Percentiles rank a stretch among this genome's conserved stretches.
Conservation (phyloP, 2,888 invertebrate species). For the Chelonus formosanus region DNA sequence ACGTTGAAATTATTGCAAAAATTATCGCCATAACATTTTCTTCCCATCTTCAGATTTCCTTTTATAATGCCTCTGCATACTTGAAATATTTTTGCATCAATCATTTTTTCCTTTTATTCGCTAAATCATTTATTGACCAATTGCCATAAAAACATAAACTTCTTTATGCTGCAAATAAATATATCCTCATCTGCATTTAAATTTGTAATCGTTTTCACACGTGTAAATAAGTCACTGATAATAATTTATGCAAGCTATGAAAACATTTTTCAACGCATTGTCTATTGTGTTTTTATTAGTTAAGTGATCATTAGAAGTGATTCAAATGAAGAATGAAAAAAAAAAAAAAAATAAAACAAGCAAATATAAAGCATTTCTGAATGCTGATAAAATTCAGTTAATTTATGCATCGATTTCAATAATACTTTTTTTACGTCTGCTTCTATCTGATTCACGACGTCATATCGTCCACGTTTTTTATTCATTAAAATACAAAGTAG, state of each 20-base stretch:
- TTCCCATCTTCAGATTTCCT: too few relatives aligned
- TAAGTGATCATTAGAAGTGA: background rate
- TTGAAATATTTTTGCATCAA: too few relatives aligned
- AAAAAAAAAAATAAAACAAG: background rate
- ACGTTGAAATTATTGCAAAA: conserved; percentile 14
- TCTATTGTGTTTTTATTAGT: conserved; percentile 4
- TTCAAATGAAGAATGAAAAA: background rate
- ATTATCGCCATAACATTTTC: conserved; percentile 3
- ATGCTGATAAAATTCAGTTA: background rate
- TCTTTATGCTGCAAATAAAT: too few relatives aligned
- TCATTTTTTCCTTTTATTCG: too few relatives aligned
- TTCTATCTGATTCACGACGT: conserved; percentile 21
- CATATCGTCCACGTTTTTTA: conserved; percentile 17
- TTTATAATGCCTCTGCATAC: too few relatives aligned
- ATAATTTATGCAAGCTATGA: conserved; percentile 22
- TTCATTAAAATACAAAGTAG: conserved; percentile 61
- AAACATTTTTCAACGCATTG: conserved; percentile 17
- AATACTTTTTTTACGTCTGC: background rate
- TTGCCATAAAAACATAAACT: too few relatives aligned
- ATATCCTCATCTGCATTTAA: too few relatives aligned
- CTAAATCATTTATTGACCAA: too few relatives aligned
- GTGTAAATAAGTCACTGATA: too few relatives aligned
- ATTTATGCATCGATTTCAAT: too few relatives aligned
- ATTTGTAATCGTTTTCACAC: too few relatives aligned
- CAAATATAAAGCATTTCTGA: background rate